Base-by-base conservation (phyloP, 2,113 vertebrate species). In the Cyanocitta stelleri region DNA sequence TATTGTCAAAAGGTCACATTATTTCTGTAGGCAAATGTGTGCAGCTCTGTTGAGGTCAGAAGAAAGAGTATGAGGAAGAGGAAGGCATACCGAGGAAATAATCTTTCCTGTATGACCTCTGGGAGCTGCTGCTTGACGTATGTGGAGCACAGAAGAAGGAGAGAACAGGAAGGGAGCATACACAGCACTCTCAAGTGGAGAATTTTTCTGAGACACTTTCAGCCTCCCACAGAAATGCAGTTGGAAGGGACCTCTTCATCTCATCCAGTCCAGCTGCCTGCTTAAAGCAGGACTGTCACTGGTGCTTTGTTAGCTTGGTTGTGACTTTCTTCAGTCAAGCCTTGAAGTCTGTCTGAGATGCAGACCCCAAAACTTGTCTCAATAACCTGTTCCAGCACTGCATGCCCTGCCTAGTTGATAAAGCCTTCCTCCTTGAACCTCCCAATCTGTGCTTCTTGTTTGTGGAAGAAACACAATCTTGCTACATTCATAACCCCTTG, bases 1-100 rank as follows among this genome's bases (percentile, higher is more conserved):
- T 20, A 5, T 52, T 89, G 95, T 85, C 79, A 75, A 93, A 87
- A 96, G 93, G 94, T 96, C 92, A 91, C 81, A 94, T 95, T 93
- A 89, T 93, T 96, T 94, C 92, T 93, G 72, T 51, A 94, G 79
- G 68, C 61, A 72, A 88, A 86, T 68, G 41, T 75, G 44, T 3
- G 4, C 37, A 68, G 76, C 68, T 78, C 90, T 86, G 73, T 41
- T 13, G 52, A 89, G 92, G 83, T 93, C 88, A 64, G 43, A 92
- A 85, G 49, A 39, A 91, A 39, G 56, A 96, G 72, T 72, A 59
- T 78, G 92, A 96, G 93, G 95, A 96, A 97, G 83, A 93, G 83
- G 92, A 96, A 97, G 58, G 73, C 90, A 86, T 85, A 85, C 49
- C 0, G 1, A 90, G 95, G 86, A 94, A 96, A 86, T 68, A 96